Evolutionary conservation across 37 sponge, comb jelly and placozoan genomes (phyloP).

Genomic region (Ianthella basta): DNA sequence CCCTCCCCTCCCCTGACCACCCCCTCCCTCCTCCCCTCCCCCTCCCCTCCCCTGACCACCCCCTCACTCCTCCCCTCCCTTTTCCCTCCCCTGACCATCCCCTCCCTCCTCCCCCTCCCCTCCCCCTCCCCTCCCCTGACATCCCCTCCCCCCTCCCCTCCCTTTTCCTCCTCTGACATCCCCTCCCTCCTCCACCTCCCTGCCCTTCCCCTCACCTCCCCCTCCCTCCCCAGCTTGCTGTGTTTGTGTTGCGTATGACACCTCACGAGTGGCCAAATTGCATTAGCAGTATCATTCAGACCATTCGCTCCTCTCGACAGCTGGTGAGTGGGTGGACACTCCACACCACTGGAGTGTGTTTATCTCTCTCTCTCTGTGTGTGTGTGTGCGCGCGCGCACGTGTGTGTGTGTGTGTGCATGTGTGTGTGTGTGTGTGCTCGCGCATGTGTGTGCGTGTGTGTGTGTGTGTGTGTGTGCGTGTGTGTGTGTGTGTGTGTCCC

Average conservation of each 20-base stretch:
- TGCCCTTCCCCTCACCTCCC: no score
- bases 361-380: background rate
- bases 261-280: conserved; percentile 77
- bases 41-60: no score
- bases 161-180: no score
- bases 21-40: no score
- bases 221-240: conserved; percentile 36
- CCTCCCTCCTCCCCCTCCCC: no score
- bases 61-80: no score
- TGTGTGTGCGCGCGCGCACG: background rate
- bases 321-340: background rate
- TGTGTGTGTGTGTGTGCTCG: background rate
- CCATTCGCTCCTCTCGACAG: conserved; percentile 36
- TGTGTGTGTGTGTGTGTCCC: background rate
- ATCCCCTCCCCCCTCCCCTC: no score
- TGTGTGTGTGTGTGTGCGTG: background rate
- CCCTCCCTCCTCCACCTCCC: no score
- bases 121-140: no score
- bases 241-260: conserved; percentile 56
- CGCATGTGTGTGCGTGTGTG: conserved; percentile 10
- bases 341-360: background rate
- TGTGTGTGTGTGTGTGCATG: background rate
- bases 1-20: no score
- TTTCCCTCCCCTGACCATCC: no score
- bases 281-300: conserved; percentile 59